Evolutionary conservation across 2,797 vertebrate species (phyloP).

Genomic region (Myotis findleyi): DNA sequence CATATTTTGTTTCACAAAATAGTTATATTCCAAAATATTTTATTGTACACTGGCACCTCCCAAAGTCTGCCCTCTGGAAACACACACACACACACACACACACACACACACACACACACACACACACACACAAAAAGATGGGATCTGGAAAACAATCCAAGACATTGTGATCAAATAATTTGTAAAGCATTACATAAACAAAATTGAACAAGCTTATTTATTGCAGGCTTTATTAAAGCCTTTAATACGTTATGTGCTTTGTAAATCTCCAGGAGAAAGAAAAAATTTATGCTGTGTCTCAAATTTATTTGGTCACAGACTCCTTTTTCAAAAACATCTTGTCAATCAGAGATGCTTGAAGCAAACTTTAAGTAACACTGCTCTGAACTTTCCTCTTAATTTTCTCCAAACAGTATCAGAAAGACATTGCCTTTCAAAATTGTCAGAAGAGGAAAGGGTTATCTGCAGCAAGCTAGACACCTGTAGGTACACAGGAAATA

Average conservation of each 20-base stretch:
- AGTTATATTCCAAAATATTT: not conserved
- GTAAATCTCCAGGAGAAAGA: conserved; percentile 13
- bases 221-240: not conserved
- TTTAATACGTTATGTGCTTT: not conserved
- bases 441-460: not conserved
- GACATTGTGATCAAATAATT: not conserved
- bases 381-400: not conserved
- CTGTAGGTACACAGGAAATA: not conserved
- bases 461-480: not conserved
- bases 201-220: not conserved
- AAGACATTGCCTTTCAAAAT: conserved; percentile 41
- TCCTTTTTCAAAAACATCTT: not conserved
- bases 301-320: not conserved
- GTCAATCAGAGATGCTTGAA: not conserved
- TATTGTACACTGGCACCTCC: not conserved
- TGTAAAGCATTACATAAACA: not conserved
- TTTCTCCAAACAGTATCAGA: conserved; percentile 32
- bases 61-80: not conserved
- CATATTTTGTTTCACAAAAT: not conserved
- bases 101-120: not conserved
- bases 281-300: not conserved
- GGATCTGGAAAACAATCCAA: not conserved
- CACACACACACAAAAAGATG: not conserved
- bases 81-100: not conserved
- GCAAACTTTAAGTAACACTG: not conserved